Conservation (phyloP, 2,797 vertebrate species). For the Emys orbicularis region DNA sequence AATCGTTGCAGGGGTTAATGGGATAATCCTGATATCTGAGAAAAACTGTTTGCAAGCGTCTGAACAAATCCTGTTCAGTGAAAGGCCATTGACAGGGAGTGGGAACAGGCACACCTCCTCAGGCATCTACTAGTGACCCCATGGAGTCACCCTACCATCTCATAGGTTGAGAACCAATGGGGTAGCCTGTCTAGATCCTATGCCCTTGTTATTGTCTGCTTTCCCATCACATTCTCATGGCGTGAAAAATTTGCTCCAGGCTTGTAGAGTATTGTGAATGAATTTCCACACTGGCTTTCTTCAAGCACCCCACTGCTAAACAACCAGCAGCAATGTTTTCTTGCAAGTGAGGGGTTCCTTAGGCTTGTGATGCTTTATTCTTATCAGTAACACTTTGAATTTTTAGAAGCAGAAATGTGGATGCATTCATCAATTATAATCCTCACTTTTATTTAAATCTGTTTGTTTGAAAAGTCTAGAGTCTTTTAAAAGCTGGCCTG, state of each 20-base stretch:
- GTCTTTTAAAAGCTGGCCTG: neutral
- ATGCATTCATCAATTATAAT: constrained; percentile 16
- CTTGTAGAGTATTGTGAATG: constrained; percentile 31
- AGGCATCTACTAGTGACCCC: neutral
- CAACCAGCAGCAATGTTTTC: constrained; percentile 19
- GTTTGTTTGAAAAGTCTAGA: neutral
- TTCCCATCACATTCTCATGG: neutral
- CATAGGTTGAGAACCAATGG: neutral
- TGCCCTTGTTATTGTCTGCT: neutral
- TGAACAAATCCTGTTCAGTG: neutral
- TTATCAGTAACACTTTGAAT: neutral
- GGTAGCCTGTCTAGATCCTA: neutral
- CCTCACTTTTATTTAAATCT: constrained; percentile 19
- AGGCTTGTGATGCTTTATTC: constrained; percentile 1
- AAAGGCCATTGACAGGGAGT: neutral
- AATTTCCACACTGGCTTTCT: constrained; percentile 40
- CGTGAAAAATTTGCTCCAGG: constrained; percentile 37
- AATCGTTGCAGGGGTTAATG: rapidly evolving
- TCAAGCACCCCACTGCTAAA: neutral
- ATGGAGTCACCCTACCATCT: rapidly evolving
- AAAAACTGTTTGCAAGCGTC: neutral
- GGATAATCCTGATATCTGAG: neutral
- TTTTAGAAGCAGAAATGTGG: neutral
- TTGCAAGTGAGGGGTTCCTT: constrained; percentile 11
- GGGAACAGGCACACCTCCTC: neutral